Evolutionary conservation across 2,113 vertebrate genomes (phyloP), one percentile per base, ranked within the genome.

Genomic region (Chloroceryle aenea): DNA sequence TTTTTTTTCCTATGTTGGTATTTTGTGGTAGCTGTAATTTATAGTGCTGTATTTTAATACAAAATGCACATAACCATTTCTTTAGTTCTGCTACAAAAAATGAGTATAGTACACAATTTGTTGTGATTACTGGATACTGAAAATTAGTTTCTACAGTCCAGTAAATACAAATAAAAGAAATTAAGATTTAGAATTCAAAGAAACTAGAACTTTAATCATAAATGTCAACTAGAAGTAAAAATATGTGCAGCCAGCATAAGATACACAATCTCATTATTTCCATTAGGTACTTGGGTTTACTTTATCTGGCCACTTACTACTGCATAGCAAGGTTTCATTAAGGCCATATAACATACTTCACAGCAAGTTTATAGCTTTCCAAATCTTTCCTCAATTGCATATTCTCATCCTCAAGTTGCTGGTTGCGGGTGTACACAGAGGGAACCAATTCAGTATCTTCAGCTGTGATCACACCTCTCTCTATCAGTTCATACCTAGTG

Each of bases 391-490:
- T 98, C 72, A 98, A 93, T 56, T 19, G 95, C 92, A 93, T 98
- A 53, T 99, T 98, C 90, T 99, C 98, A 38, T 55, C 94, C 14
- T 98, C 97, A 38, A 99, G 97, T 8, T 98, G 88, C 96, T 98
- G 97, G 95, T 98, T 99, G 67, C 93, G 97, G 1, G 45, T 95
- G 77, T 99, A 99, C n/a, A 98, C 98, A 12, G 98, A 83, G 56
- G 99, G 99, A 40, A 99, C 98, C 50, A 96, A 92, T 12, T 73
- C 98, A 20, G 55, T 14, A 30, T 83, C 85, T 25, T 87, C 83
- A 14, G 90, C 26, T n/a, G 96, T 87, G 29, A 98, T n/a, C 29
- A 87, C 19, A n/a, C 98, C 98, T 82, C 97, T 99, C 72, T 99
- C 94, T 36, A 94, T 68, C 85, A 99, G 94, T 68, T 99, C 99